A percentile compares a stretch with the other conserved stretches of the same genome.
Evolutionary conservation across 2,797 vertebrate species (phyloP).

Genomic region (Bryconaethiops microstoma): DNA sequence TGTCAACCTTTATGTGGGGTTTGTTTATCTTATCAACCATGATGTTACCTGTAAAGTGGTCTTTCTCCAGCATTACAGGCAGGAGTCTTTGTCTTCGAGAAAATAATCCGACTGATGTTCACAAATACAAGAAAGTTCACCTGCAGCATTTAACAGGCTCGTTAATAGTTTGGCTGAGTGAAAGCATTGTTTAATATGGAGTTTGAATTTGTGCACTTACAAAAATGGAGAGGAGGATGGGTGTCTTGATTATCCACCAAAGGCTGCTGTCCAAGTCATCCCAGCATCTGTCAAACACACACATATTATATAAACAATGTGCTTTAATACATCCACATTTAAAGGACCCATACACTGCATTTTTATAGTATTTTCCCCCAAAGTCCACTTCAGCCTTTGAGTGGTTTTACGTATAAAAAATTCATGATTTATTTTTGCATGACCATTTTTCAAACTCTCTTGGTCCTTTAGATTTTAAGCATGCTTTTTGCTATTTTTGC

Average conservation of each 20-base stretch:
- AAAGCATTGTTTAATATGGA: background rate
- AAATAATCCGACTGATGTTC: constrained; percentile 73
- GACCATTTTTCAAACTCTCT: too few species aligned
- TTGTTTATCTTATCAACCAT: background rate
- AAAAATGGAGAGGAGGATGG: constrained; percentile 60
- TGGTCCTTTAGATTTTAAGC: too few species aligned
- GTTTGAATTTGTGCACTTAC: constrained; percentile 43
- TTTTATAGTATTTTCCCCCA: too few species aligned
- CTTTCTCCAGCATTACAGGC: constrained; percentile 60
- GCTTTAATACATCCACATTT: too few species aligned
- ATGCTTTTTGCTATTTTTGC: too few species aligned
- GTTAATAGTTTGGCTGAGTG: too few species aligned
- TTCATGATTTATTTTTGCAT: too few species aligned
- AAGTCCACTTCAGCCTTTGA: too few species aligned
- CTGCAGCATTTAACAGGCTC: constrained; percentile 44
- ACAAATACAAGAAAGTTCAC: constrained; percentile 76
- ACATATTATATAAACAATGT: background rate
- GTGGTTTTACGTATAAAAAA: too few species aligned
- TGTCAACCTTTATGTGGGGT: too few species aligned
- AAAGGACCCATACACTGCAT: too few species aligned
- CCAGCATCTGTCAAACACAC: constrained; percentile 54
- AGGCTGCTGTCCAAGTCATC: constrained; percentile 56
- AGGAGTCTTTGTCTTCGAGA: constrained; percentile 69
- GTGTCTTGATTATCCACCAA: constrained; percentile 65
- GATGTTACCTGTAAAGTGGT: constrained; percentile 68